Conservation (phyloP, 2,113 vertebrate genomes). For the Hoplias malabaricus region DNA sequence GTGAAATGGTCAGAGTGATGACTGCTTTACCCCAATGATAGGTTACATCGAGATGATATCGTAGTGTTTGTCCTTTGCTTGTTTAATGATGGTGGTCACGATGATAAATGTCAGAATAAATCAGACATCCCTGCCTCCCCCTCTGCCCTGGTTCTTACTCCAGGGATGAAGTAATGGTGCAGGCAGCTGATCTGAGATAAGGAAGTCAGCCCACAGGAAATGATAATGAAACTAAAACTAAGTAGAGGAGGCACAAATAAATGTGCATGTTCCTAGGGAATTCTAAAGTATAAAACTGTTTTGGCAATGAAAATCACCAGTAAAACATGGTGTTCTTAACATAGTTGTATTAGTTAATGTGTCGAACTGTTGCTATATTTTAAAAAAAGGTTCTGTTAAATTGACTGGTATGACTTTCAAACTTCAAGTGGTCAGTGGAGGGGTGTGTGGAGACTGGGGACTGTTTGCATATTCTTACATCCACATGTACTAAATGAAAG, state of each 20-base stretch:
- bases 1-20: neutral
- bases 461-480: no score
- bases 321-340: no score
- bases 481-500: no score
- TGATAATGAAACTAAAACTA: neutral
- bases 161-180: conserved; percentile 10
- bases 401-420: no score
- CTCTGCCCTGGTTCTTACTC: neutral
- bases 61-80: conserved; percentile 3
- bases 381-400: no score
- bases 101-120: conserved; percentile 15
- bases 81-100: neutral
- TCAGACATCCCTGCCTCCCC: neutral
- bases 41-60: neutral
- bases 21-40: neutral
- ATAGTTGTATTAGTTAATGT: no score
- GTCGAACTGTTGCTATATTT: no score
- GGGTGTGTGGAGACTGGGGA: no score
- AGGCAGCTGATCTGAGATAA: conserved; percentile 34
- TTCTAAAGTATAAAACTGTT: neutral
- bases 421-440: no score
- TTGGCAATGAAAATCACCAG: neutral
- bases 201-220: conserved; percentile 38
- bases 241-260: neutral
- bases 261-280: neutral